Percentiles rank a stretch among this genome's conserved stretches.
These are phyloP conservation scores for Laticauda colubrina DNA, from an alignment of 2,113 vertebrate species.

Conservation along the genomic window DNA sequence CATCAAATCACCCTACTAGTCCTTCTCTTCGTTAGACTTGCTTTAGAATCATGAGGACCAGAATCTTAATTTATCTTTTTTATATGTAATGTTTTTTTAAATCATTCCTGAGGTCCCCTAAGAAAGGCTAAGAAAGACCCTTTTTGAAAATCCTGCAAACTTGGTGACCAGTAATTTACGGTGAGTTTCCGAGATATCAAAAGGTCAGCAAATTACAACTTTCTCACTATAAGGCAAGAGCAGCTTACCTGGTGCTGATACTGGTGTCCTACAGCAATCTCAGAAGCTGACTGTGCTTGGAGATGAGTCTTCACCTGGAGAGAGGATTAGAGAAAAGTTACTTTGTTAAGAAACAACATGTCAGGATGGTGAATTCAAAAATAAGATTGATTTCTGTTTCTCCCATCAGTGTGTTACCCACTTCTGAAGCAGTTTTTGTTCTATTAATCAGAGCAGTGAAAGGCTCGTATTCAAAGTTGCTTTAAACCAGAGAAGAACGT, in stretches of 20 bases:
- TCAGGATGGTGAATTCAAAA: not conserved
- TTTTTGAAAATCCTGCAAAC: not conserved
- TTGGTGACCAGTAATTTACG: not conserved
- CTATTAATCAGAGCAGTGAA: not conserved
- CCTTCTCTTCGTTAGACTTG: not conserved
- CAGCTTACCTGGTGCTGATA: conserved; percentile 78
- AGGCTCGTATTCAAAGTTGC: not conserved
- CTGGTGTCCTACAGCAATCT: conserved; percentile 86
- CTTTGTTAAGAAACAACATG: no score
- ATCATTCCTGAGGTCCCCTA: not conserved
- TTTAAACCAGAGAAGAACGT: not conserved
- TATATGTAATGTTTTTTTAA: no score
- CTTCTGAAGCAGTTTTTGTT: not conserved
- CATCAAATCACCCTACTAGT: not conserved
- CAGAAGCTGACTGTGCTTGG: conserved; percentile 78
- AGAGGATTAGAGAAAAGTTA: conserved; percentile 12
- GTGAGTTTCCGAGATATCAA: no score
- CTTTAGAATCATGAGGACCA: not conserved
- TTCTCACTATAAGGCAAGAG: no score
- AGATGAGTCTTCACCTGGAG: conserved; percentile 85
- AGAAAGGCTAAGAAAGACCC: not conserved
- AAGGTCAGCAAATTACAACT: not conserved
- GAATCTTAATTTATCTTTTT: not conserved
- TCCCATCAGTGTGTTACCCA: not conserved
- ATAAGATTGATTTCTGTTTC: no score